phyloP scores from a whole-genome alignment of 2,888 invertebrate genomes.

The Noctuana brunneofusca region DNA sequence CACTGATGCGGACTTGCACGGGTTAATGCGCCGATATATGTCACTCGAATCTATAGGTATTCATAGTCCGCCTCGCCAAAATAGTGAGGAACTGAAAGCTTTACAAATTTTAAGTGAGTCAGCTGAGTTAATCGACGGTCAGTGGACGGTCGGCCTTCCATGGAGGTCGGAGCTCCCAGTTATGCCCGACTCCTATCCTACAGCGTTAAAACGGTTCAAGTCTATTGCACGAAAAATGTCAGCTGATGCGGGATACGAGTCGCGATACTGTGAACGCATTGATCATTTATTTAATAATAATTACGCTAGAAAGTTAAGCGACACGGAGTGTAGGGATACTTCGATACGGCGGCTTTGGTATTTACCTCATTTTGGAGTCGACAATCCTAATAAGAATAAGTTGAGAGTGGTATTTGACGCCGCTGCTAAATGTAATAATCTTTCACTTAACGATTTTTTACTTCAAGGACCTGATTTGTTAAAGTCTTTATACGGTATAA shows the following conservation, averaged over 20 bases:
- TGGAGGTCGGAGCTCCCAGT: constrained; percentile 1
- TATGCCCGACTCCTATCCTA: constrained; percentile 14
- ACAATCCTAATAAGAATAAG: constrained; percentile 42
- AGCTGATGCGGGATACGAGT: constrained; percentile 4
- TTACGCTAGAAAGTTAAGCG: constrained; percentile 12
- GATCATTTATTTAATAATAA: constrained; percentile 8
- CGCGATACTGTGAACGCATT: constrained; percentile 15
- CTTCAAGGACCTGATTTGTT: constrained; percentile 15
- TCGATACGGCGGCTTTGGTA: constrained; percentile 37
- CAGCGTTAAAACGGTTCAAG: constrained; percentile 17
- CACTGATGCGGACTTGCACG: constrained; percentile 9
- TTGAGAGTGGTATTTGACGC: constrained; percentile 29
- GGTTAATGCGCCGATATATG: constrained; percentile 1
- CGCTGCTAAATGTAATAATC: constrained; percentile 1
- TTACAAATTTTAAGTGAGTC: constrained; percentile 9
- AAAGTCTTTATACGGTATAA: constrained; percentile 12
- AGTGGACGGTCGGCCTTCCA: constrained; percentile 19
- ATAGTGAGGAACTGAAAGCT: background rate
- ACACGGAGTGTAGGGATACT: background rate
- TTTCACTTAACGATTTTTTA: constrained; percentile 12
- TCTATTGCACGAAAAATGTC: constrained; percentile 17
- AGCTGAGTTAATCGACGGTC: constrained; percentile 7
- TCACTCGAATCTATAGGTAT: constrained; percentile 18
- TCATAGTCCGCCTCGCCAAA: constrained; percentile 7
- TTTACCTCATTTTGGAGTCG: constrained; percentile 43